Percentiles rank a stretch among this genome's conserved stretches.
These are phyloP conservation scores for Neodiprion fabricii DNA, from an alignment of 1,140 invertebrate species.

Conservation along the genomic window DNA sequence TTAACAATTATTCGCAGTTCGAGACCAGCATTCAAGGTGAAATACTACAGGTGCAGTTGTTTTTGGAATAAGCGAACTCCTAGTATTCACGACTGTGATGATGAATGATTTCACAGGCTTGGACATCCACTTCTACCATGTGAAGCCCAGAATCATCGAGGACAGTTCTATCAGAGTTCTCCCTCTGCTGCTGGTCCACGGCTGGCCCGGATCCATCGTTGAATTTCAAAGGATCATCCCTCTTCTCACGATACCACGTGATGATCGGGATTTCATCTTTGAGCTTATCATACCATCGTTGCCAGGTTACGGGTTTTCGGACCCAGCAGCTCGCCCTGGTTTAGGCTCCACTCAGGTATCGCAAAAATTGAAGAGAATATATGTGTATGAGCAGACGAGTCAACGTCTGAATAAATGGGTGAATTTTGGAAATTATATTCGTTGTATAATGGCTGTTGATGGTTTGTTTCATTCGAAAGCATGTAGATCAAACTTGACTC, in stretches of 20 bases:
- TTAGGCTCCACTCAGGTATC: constrained; percentile 44
- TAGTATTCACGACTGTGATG: neutral
- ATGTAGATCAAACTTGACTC: neutral
- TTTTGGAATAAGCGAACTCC: constrained; percentile 53
- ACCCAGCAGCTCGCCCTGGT: constrained; percentile 47
- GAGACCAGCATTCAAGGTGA: constrained; percentile 70
- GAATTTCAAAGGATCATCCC: constrained; percentile 88
- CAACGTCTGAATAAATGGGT: neutral
- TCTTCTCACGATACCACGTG: constrained; percentile 66
- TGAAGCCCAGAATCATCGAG: constrained; percentile 63
- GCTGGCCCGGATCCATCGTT: constrained; percentile 89
- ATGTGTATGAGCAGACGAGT: constrained; percentile 4
- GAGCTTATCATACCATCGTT: constrained; percentile 80
- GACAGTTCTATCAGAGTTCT: constrained; percentile 64
- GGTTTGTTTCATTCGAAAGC: constrained; percentile 7
- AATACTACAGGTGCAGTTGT: constrained; percentile 58
- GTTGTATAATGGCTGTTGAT: neutral
- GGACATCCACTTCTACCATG: constrained; percentile 72
- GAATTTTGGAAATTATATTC: constrained; percentile 20
- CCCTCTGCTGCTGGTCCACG: constrained; percentile 81
- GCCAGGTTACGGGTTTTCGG: constrained; percentile 82
- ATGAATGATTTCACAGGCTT: constrained; percentile 61
- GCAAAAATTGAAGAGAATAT: constrained; percentile 15
- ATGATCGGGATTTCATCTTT: constrained; percentile 73
- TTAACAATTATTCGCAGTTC: constrained; percentile 79